Evolutionary conservation across 2,888 invertebrate species (phyloP), one percentile per base, ranked within the genome.

Genomic region (Pristionchus arcanus): DNA sequence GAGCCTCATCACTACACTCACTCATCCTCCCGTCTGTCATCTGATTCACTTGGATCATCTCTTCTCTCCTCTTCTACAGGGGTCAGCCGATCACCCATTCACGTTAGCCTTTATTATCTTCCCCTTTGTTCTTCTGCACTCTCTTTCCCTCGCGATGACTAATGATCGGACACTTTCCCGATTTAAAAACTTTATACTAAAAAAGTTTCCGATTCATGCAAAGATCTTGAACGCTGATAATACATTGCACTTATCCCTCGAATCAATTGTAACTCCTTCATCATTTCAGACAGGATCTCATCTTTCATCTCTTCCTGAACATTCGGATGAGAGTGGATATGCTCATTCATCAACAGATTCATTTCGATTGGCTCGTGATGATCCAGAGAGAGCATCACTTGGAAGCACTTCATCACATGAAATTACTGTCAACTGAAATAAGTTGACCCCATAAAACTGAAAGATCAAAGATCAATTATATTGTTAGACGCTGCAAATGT

Each of bases 321-420:
- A 87, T 16, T 87, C 87, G 19, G 87, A 87, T 87, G 87, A 87
- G 87, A 87, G 87, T 87, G 87, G 87, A 25, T 87, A 87, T 25
- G 59, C 68, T 21, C 59, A 87, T 49, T 87, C 87, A 15, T 42
- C 42, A 28, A 68, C 49, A 49, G 87, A 87, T 53, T 66, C 87
- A 5, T 68, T 49, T 19, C 87, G 68, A 85, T 5, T 59, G 28
- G 87, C 87, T 2, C 66, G 87, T 7, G 87, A 87, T 49, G 87
- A 87, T 68, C 87, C 87, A 42, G 87, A 87, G 49, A 87, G 87
- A 68, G 87, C 87, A 1, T 68, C 68, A 15, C 55, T 87, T 7
- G 87, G 87, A 49, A 87, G 87, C 25, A 87, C 87, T 49, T 42
- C 49, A n/a, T 68, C 66, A 31, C 87, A 87, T 68, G 87, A 87